Percentiles rank a stretch among this genome's conserved stretches.
Evolutionary conservation across 2,888 invertebrate genomes (phyloP).

Genomic region (Acanthopleura granulata): DNA sequence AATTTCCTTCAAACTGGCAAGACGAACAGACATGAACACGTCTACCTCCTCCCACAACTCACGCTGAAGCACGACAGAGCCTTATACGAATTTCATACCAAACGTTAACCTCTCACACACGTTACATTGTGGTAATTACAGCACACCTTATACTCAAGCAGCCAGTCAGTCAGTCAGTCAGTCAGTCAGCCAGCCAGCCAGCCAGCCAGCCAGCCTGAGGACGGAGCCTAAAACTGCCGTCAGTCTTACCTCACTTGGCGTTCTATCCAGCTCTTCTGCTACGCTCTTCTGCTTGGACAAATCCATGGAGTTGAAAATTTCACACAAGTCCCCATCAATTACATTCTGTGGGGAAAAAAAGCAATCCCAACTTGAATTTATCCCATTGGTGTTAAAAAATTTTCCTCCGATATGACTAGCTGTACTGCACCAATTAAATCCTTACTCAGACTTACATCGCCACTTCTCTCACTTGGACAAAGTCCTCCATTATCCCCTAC

Average conservation of each 20-base stretch:
- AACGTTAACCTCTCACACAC: neutral
- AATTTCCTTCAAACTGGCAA: too few relatives aligned
- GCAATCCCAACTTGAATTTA: neutral
- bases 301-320: conserved; percentile 97
- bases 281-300: conserved; percentile 94
- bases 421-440: too few relatives aligned
- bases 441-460: too few relatives aligned
- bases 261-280: conserved; percentile 93
- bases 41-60: too few relatives aligned
- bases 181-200: neutral
- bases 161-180: neutral
- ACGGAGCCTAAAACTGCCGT: too few relatives aligned
- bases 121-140: conserved; percentile 15
- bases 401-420: too few relatives aligned
- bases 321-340: conserved; percentile 98
- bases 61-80: too few relatives aligned
- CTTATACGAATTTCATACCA: too few relatives aligned
- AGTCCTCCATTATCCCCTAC: too few relatives aligned
- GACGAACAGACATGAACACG: too few relatives aligned
- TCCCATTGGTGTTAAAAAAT: neutral
- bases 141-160: neutral
- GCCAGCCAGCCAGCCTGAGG: neutral
- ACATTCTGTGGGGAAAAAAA: conserved; percentile 81
- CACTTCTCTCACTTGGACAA: too few relatives aligned
- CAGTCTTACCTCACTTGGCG: conserved; percentile 84